Evolutionary conservation across 92 coral and sea anemone species (phyloP), one percentile per base, ranked within the genome.

Genomic region (Zoanthus solanderi): DNA sequence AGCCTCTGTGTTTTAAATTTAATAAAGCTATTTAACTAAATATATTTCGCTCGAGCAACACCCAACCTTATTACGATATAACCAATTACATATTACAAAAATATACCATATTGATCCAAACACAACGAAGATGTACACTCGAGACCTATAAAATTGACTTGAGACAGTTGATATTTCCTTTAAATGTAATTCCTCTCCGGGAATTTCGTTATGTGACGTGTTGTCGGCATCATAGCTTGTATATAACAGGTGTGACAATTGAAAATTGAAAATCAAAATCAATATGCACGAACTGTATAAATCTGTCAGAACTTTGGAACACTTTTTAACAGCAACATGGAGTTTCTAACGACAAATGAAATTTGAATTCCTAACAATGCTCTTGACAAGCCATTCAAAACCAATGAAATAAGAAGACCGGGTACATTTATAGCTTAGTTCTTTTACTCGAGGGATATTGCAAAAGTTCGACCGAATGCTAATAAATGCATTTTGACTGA

Each of bases 211-310:
- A 73, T 31, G 31, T 44, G 56, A 73, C 78, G 53, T 73, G 32
- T 13, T 44, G 44, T 73, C 78, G 78, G 78, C 42, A 42, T 7
- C 78, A 44, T 34, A 73, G 15, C 44, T 44, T 73, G 78, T 73
- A 73, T 73, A 15, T 28, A 73, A 54, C 78, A 73, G 78, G 78
- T 73, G 78, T 14, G 56, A 73, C 42, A 66, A 65, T 44, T 66
- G 66, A 11, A 67, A 81, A 46, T 81, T 18, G 18, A 47, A 63
- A 46, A 81, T 63, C 61, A 66, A 81, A 66, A 80, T 80, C 63
- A 78, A 81, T 81, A 81, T 46, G 42, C 52, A 66, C 84, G 63
- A 67, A 67, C 85, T 65, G 63, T 66, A n/a, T n/a, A n/a, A 74
- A 54, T 4, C 85, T 37, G 47, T 44, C 44, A 45, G 85, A 47